Percentiles rank a stretch among this genome's conserved stretches.
These are phyloP conservation scores for Nematopogon swammerdamellus DNA, from an alignment of 2,888 invertebrate genomes.

Conservation along the genomic window DNA sequence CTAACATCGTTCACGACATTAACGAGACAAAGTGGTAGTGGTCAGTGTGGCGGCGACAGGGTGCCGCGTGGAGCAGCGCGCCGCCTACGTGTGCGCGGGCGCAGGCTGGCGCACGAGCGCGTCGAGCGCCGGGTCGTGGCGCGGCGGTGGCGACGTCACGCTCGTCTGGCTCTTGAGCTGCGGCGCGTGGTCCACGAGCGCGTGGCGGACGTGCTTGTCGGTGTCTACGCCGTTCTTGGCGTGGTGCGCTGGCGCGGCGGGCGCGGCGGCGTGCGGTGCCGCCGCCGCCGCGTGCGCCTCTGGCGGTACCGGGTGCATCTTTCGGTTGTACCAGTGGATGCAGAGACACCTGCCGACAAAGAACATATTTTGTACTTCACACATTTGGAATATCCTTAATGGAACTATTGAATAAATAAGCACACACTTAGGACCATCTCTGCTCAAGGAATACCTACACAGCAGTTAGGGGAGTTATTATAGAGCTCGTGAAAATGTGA, in stretches of 20 bases:
- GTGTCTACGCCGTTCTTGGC: slow-evolving; percentile 46
- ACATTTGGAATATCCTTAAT: too few relatives aligned
- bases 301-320: slow-evolving; percentile 38
- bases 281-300: slow-evolving; percentile 24
- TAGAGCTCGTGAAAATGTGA: too few relatives aligned
- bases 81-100: too few relatives aligned
- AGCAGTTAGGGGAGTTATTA: too few relatives aligned
- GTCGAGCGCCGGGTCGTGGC: background rate
- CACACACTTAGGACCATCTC: too few relatives aligned
- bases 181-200: background rate
- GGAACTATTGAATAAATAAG: too few relatives aligned
- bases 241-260: slow-evolving; percentile 32
- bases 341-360: slow-evolving; percentile 57
- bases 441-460: too few relatives aligned
- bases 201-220: slow-evolving; percentile 29
- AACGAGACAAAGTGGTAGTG: too few relatives aligned
- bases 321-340: slow-evolving; percentile 59
- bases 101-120: background rate
- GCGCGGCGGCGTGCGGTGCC: slow-evolving; percentile 37
- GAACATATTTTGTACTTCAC: too few relatives aligned
- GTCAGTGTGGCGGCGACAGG: too few relatives aligned
- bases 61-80: too few relatives aligned
- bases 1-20: too few relatives aligned
- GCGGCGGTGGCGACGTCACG: slow-evolving; percentile 9
- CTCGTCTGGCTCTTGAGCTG: slow-evolving; percentile 10